These are phyloP conservation scores for Epizoanthus rinbou DNA, from an alignment of 92 coral and sea anemone genomes.

Conservation along the genomic window DNA sequence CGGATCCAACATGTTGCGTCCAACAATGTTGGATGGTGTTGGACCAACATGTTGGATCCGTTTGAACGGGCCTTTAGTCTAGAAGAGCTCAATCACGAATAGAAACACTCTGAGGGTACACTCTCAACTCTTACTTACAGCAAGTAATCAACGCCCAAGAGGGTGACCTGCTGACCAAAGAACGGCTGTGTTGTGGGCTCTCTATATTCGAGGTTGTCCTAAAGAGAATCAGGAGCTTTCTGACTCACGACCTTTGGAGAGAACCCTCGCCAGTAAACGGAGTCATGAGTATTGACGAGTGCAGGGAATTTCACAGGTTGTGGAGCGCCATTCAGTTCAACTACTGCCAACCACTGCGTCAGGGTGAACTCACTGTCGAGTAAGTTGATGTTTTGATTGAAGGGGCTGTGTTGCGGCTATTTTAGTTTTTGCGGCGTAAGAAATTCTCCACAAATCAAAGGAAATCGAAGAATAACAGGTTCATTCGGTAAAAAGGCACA, in stretches of 20 bases:
- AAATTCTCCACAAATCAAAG: too few species aligned
- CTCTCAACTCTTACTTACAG: slow-evolving; percentile 48
- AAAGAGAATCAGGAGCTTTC: slow-evolving; percentile 74
- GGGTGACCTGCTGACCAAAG: slow-evolving; percentile 96
- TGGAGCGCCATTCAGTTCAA: slow-evolving; percentile 99
- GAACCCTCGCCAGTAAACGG: slow-evolving; percentile 80
- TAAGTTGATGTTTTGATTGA: slow-evolving; percentile 50
- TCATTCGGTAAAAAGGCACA: too few species aligned
- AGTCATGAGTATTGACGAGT: slow-evolving; percentile 96
- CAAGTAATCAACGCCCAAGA: slow-evolving; percentile 90
- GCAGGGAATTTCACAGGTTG: slow-evolving; percentile 92
- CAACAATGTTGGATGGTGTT: too few species aligned
- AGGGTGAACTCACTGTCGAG: slow-evolving; percentile 90
- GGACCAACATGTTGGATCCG: too few species aligned
- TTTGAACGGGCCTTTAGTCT: too few species aligned
- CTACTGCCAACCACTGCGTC: slow-evolving; percentile 91
- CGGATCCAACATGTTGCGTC: too few species aligned
- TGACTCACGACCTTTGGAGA: slow-evolving; percentile 84
- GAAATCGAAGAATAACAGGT: too few species aligned
- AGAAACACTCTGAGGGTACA: too few species aligned
- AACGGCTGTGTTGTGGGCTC: slow-evolving; percentile 96
- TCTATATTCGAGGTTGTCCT: slow-evolving; percentile 93
- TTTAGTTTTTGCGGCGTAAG: too few species aligned
- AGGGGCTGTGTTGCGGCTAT: not conserved
- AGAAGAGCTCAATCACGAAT: too few species aligned